Evolutionary conservation across 2,888 invertebrate genomes (phyloP), one percentile per base, ranked within the genome.

Genomic region (Agonopterix alstromeriana): DNA sequence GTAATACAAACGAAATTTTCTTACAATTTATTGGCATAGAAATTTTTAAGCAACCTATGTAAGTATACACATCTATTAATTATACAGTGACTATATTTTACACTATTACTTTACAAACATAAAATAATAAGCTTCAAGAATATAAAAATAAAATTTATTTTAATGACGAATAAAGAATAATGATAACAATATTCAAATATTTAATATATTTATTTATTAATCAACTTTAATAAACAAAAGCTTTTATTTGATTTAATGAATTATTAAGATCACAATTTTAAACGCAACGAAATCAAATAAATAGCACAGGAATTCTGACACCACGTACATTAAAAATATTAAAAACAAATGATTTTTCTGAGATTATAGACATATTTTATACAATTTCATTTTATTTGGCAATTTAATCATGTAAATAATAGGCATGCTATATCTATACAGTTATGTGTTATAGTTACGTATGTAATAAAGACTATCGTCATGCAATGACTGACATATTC

Each of bases 101-200:
- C 79, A 83, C 67, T 76, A 79, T 77, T 77, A 76, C 61, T 76
- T 75, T 75, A 79, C 76, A 77, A 78, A 78, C 49, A 41, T 49
- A 58, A 67, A 56, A 67, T 54, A 65, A 58, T 68, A 73, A 78
- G 77, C 77, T 81, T 70, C 59, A 66, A 67, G 70, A 79, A 75
- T 82, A 82, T 72, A 82, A 81, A 82, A 81, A 78, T 82, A 82
- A 77, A 73, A 75, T 70, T 60, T 72, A 68, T 70, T 75, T 70
- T 67, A 70, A 67, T 69, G 69, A 77, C 68, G 64, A 77, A 74
- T 27, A 76, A 80, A 75, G 72, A 73, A 70, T 70, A 73, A 63
- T 70, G 66, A 69, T 72, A 70, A 75, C 70, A 73, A 75, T 73
- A 72, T 79, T 77, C 70, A 66, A 47, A 43, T 45, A 38, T 48